These are phyloP conservation scores for Mustela erminea DNA, from an alignment of 2,797 vertebrate species.

Conservation along the genomic window DNA sequence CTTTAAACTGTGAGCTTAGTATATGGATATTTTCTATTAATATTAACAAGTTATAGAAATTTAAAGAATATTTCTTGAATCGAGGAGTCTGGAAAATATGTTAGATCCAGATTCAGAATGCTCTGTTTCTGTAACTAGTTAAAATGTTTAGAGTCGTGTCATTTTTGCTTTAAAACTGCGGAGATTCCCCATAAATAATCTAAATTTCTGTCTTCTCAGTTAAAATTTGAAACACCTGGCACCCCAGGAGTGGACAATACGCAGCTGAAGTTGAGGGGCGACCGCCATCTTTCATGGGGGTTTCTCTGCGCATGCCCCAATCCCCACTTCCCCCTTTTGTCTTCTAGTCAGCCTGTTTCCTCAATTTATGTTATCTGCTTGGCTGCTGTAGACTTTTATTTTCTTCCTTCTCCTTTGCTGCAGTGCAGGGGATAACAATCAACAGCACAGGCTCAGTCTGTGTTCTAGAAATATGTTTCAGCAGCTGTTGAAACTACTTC, in stretches of 20 bases:
- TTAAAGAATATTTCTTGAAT: constrained; percentile 8
- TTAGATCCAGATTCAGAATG: background rate
- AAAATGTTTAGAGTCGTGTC: background rate
- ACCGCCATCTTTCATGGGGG: no score
- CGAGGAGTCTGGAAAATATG: background rate
- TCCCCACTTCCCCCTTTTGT: background rate
- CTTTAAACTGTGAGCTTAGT: background rate
- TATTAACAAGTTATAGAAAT: background rate
- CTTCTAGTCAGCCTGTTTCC: background rate
- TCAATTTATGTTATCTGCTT: background rate
- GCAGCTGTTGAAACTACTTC: constrained; percentile 47
- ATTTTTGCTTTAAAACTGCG: background rate
- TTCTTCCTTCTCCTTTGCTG: background rate
- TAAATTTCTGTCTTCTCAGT: background rate
- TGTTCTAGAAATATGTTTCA: constrained; percentile 48
- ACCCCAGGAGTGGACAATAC: background rate
- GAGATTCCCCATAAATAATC: background rate
- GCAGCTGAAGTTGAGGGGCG: background rate
- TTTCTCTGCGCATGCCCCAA: background rate
- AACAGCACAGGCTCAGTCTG: background rate
- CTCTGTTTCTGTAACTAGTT: background rate
- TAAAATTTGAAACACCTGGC: background rate
- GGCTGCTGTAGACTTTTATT: background rate
- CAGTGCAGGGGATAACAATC: background rate
- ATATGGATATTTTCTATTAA: background rate